Conservation (phyloP, 92 coral and sea anemone species). For the Porites divaricata region DNA sequence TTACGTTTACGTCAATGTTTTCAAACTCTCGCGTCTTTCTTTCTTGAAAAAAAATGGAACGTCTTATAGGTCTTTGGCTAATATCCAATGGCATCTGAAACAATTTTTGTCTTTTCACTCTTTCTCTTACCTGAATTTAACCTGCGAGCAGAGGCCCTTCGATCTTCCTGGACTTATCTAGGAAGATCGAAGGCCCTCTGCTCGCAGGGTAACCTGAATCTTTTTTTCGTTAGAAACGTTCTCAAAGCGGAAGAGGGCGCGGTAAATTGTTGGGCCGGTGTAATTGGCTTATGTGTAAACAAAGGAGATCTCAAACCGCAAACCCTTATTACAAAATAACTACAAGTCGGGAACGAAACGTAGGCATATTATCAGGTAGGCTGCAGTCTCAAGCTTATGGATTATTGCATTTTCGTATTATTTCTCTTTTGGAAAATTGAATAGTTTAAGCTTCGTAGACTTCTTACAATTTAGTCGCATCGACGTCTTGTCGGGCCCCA, state of each 20-base stretch:
- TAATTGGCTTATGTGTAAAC: conserved; percentile 30
- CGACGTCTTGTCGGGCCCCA: neutral
- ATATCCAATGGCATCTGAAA: too few species aligned
- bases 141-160: too few species aligned
- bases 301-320: neutral
- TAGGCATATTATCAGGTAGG: conserved; percentile 1
- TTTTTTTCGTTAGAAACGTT: neutral
- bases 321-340: neutral
- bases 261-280: neutral
- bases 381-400: neutral
- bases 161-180: too few species aligned
- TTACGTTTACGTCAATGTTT: too few species aligned
- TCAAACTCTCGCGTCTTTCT: too few species aligned
- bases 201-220: too few species aligned
- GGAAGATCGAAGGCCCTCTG: too few species aligned
- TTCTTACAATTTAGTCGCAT: neutral
- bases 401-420: neutral
- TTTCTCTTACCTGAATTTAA: neutral
- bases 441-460: neutral
- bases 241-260: conserved; percentile 9
- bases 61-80: too few species aligned
- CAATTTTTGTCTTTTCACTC: neutral
- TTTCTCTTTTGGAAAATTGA: too few species aligned
- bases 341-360: neutral
- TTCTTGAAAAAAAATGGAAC: too few species aligned